These are phyloP conservation scores for Acanthisitta chloris DNA, from an alignment of 2,113 vertebrate species.

Conservation along the genomic window DNA sequence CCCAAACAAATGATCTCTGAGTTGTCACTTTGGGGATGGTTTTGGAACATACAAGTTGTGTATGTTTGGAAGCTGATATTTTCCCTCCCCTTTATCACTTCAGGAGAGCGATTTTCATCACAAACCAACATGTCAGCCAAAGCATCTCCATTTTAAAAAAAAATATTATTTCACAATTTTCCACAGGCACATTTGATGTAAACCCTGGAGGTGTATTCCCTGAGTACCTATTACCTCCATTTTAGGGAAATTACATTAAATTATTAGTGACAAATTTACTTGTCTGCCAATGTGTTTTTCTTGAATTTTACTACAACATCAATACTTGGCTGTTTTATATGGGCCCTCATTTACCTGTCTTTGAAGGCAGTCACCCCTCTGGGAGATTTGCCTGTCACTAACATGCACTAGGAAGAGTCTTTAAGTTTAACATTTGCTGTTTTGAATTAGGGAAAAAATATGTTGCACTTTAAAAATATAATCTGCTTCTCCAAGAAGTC, in stretches of 20 bases:
- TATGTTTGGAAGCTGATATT: slow-evolving; percentile 4
- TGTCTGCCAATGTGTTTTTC: slow-evolving; percentile 86
- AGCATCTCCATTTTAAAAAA: slow-evolving; percentile 76
- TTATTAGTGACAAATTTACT: slow-evolving; percentile 88
- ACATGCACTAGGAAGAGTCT: slow-evolving; percentile 69
- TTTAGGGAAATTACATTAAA: slow-evolving; percentile 87
- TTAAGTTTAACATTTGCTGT: slow-evolving; percentile 73
- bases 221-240: slow-evolving; percentile 81
- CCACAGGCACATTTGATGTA: slow-evolving; percentile 78
- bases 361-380: slow-evolving; percentile 80
- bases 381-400: slow-evolving; percentile 79
- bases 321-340: slow-evolving; percentile 82
- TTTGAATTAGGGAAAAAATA: slow-evolving; percentile 72
- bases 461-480: slow-evolving; percentile 67
- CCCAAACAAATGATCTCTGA: slow-evolving; percentile 35
- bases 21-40: slow-evolving; percentile 6
- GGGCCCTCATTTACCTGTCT: slow-evolving; percentile 81
- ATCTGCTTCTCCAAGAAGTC: slow-evolving; percentile 27
- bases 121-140: slow-evolving; percentile 80
- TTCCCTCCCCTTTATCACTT: slow-evolving; percentile 64
- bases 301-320: slow-evolving; percentile 84
- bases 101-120: slow-evolving; percentile 73
- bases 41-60: not conserved
- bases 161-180: slow-evolving; percentile 76
- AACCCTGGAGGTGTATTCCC: slow-evolving; percentile 83